These are phyloP conservation scores for Hyposoter didymator DNA, from an alignment of 2,888 invertebrate genomes.

Conservation along the genomic window DNA sequence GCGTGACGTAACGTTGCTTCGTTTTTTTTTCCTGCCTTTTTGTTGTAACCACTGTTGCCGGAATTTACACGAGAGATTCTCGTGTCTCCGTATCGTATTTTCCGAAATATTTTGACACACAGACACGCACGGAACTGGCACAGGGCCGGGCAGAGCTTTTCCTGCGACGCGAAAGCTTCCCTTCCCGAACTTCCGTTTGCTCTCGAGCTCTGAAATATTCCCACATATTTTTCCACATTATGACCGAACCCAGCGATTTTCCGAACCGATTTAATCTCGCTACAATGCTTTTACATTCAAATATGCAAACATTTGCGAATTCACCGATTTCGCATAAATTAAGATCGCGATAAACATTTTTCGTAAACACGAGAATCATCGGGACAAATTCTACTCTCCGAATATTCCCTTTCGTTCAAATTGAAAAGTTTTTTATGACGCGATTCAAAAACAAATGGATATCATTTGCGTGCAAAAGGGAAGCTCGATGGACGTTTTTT, in stretches of 20 bases:
- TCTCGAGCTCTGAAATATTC: slow-evolving; percentile 27
- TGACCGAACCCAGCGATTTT: slow-evolving; percentile 2
- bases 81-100: slow-evolving; percentile 54
- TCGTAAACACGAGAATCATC: slow-evolving; percentile 1
- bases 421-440: not conserved
- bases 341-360: not conserved
- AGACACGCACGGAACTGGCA: slow-evolving; percentile 7
- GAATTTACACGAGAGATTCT: slow-evolving; percentile 54
- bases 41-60: slow-evolving; percentile 22
- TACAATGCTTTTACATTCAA: slow-evolving; percentile 6
- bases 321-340: slow-evolving; percentile 15
- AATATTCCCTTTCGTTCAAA: not conserved
- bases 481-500: not conserved
- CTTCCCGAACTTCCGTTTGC: slow-evolving; percentile 26
- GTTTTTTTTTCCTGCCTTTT: slow-evolving; percentile 8
- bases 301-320: slow-evolving; percentile 16
- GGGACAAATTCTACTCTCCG: not conserved
- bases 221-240: slow-evolving; percentile 31
- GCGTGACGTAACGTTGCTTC: slow-evolving; percentile 13
- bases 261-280: not conserved
- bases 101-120: slow-evolving; percentile 40
- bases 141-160: slow-evolving; percentile 21
- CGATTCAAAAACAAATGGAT: not conserved
- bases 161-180: slow-evolving; percentile 9
- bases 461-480: no score